Evolutionary conservation across 2,888 invertebrate species (phyloP).

Genomic region (Tubulanus polymorphus): DNA sequence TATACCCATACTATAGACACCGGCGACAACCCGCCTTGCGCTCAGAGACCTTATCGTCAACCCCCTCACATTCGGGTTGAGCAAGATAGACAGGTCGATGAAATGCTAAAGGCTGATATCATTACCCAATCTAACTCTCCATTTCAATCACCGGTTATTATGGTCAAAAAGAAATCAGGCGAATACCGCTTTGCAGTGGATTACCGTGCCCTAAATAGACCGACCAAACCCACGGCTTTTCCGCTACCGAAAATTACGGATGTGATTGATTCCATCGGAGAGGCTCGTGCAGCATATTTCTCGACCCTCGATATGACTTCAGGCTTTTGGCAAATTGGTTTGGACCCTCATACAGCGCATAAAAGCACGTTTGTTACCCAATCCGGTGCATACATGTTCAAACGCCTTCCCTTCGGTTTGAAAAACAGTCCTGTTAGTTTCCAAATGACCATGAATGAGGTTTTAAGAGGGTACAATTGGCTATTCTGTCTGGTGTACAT

Average conservation of each 20-base stretch:
- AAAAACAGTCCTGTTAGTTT: constrained; percentile 21
- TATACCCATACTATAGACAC: no score
- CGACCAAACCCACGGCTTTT: constrained; percentile 17
- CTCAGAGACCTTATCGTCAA: no score
- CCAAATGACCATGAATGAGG: constrained; percentile 16
- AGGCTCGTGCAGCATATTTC: constrained; percentile 12
- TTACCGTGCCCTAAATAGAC: constrained; percentile 17
- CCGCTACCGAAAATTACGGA: constrained; percentile 19
- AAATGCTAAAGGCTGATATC: constrained; percentile 18
- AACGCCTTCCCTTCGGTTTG: constrained; percentile 22
- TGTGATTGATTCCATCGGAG: constrained; percentile 17
- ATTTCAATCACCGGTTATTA: constrained; percentile 19
- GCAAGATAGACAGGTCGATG: constrained; percentile 17
- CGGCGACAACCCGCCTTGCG: no score
- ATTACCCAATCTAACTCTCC: constrained; percentile 17
- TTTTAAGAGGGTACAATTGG: constrained; percentile 21
- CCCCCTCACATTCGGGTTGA: constrained; percentile 7
- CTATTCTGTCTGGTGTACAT: constrained; percentile 22
- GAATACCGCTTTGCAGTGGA: constrained; percentile 22
- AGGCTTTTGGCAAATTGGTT: constrained; percentile 17
- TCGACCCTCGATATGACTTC: constrained; percentile 16
- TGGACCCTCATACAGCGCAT: constrained; percentile 15
- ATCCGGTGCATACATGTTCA: constrained; percentile 18
- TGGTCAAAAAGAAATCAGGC: constrained; percentile 18
- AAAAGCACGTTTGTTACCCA: constrained; percentile 22